Percentiles rank a stretch among this genome's conserved stretches.
Evolutionary conservation across 92 coral and sea anemone genomes (phyloP).

Genomic region (Zoanthus gigantus): DNA sequence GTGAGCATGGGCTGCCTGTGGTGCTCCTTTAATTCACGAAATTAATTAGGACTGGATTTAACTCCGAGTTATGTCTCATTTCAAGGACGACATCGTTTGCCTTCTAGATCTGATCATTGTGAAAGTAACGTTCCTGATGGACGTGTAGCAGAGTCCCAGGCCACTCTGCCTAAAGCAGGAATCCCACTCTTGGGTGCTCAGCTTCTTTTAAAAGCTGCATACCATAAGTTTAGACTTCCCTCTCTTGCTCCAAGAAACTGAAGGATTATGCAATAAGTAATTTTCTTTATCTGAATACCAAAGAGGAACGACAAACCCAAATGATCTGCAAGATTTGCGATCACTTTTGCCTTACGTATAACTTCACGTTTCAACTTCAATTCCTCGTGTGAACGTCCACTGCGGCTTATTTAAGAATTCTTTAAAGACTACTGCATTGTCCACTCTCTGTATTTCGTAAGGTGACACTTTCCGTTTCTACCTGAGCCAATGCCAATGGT

Average conservation of each 20-base stretch:
- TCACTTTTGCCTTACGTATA: constrained; percentile 31
- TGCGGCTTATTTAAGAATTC: background rate
- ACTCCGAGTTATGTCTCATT: background rate
- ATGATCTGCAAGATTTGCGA: constrained; percentile 19
- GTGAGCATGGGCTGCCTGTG: too few relatives aligned
- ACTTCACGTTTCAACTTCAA: background rate
- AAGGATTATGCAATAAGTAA: constrained; percentile 11
- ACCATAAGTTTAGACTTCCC: constrained; percentile 12
- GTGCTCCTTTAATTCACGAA: constrained; percentile 4
- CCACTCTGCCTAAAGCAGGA: constrained; percentile 2
- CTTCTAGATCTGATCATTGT: constrained; percentile 19
- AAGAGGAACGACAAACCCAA: constrained; percentile 28
- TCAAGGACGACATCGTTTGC: constrained; percentile 36
- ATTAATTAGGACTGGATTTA: constrained; percentile 28
- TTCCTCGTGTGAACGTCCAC: background rate
- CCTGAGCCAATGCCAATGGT: constrained; percentile 23
- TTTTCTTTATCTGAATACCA: constrained; percentile 10
- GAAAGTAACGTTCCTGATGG: constrained; percentile 16
- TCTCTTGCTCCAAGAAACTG: constrained; percentile 24
- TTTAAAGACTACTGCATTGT: constrained; percentile 3
- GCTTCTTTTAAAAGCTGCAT: background rate
- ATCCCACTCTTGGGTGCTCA: constrained; percentile 37
- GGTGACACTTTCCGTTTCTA: constrained; percentile 38
- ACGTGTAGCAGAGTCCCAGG: constrained; percentile 12
- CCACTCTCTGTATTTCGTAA: background rate